Evolutionary conservation across 2,113 vertebrate genomes (phyloP), one percentile per base, ranked within the genome.

Genomic region (Alexandromys fortis): DNA sequence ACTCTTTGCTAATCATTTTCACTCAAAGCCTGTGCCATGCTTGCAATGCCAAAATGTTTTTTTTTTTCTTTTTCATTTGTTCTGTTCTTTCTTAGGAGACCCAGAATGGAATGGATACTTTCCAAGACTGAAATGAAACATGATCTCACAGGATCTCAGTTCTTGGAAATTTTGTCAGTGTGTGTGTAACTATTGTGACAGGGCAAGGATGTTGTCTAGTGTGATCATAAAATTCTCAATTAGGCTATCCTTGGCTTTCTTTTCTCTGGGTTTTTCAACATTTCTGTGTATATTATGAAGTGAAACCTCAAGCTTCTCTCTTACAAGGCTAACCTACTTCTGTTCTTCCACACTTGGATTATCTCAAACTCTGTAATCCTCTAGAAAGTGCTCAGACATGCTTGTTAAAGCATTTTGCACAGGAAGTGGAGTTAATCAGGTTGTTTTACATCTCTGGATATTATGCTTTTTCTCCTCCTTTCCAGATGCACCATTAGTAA

Each of bases 171-270:
- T 95, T 97, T 96, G 86, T 97, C 91, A 97, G 95, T 96, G 91
- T 97, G 93, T 97, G 83, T 96, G 82, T 98, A 97, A 98, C 89
- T 98, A 97, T 97, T 98, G 63, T 98, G 97, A 98, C 94, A 97
- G 94, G 76, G 73, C 67, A 96, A 96, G 89, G 65, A 94, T 90
- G 9, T 77, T 81, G 26, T 96, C 61, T 91, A 49, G 75, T 87
- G 65, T 83, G 83, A 97, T 77, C 38, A 94, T 91, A 94, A 82
- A 91, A 78, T 92, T 96, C 47, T 96, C 77, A 96, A 72, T 95
- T 97, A 94, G 68, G 77, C 16, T 86, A 21, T 95, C 88, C 13
- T n/a, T 96, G 63, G 45, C 72, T 89, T 70, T 89, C 35, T 89
- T 96, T 94, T 52, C 42, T 92, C 7, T 79, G 88, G 28, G 58